Conservation (phyloP, 2,888 invertebrate genomes). For the Eristalis pertinax region DNA sequence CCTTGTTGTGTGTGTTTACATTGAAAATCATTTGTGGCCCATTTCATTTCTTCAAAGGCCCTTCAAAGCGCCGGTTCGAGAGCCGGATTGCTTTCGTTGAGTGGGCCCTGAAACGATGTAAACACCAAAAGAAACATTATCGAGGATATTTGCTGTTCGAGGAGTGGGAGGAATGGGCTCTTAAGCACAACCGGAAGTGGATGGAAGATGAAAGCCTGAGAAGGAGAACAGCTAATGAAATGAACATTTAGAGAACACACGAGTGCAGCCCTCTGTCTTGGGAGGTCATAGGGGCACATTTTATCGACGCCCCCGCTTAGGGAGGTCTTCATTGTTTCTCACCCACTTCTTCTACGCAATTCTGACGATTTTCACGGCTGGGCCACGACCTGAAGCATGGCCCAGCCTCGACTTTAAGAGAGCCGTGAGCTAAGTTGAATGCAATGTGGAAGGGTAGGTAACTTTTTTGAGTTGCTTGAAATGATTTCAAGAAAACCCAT, state of each 20-base stretch:
- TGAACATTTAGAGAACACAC: neutral
- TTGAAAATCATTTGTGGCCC: slow-evolving; percentile 25
- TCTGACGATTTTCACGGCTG: too few species aligned
- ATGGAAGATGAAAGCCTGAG: neutral
- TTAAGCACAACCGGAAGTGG: neutral
- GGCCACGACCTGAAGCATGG: too few species aligned
- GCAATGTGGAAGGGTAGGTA: too few species aligned
- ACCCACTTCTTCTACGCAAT: too few species aligned
- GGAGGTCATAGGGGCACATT: too few species aligned
- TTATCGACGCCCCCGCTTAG: too few species aligned
- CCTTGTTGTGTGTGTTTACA: slow-evolving; percentile 18
- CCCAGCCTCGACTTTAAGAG: too few species aligned
- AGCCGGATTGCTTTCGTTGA: neutral
- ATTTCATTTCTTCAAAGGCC: slow-evolving; percentile 9
- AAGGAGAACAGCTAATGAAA: neutral
- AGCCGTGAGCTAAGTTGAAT: too few species aligned
- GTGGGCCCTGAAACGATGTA: slow-evolving; percentile 8
- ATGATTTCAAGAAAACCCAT: too few species aligned
- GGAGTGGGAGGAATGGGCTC: neutral
- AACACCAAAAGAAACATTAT: slow-evolving; percentile 6
- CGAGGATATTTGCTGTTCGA: slow-evolving; percentile 18
- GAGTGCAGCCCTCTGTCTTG: neutral
- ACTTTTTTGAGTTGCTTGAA: too few species aligned
- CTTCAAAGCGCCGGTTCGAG: neutral
- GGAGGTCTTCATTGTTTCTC: too few species aligned